A percentile compares a stretch with the other conserved stretches of the same genome.
Conservation (phyloP, 2,797 vertebrate genomes). For the Chaenodraco wilsoni region DNA sequence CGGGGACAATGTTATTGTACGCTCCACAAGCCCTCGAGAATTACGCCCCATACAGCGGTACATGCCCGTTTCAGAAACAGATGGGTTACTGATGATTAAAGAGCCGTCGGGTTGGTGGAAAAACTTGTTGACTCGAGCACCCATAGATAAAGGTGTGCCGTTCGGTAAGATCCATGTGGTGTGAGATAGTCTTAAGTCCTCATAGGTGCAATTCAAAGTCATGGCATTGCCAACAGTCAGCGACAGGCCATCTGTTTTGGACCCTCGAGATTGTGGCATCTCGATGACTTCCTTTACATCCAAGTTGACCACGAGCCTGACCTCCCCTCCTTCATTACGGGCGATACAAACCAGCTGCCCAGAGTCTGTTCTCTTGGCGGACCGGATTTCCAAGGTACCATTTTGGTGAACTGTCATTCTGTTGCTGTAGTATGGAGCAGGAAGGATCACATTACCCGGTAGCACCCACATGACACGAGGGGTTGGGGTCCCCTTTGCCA, state of each 20-base stretch:
- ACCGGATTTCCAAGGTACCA: constrained; percentile 90
- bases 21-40: constrained; percentile 81
- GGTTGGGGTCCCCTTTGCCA: constrained; percentile 85
- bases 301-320: constrained; percentile 85
- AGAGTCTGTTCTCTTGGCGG: constrained; percentile 80
- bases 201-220: constrained; percentile 89
- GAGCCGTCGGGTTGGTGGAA: constrained; percentile 86
- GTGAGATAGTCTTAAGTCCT: constrained; percentile 74
- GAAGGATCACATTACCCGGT: constrained; percentile 89
- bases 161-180: constrained; percentile 89
- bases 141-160: constrained; percentile 82
- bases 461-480: constrained; percentile 90
- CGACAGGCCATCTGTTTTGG: constrained; percentile 78
- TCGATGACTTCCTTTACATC: constrained; percentile 80
- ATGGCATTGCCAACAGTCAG: constrained; percentile 86
- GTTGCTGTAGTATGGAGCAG: constrained; percentile 89
- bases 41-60: constrained; percentile 89
- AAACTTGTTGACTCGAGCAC: constrained; percentile 81
- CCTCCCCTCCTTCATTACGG: constrained; percentile 92
- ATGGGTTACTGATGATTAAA: constrained; percentile 86
- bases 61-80: constrained; percentile 84
- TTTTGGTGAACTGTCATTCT: constrained; percentile 89
- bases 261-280: constrained; percentile 77
- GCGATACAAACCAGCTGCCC: constrained; percentile 88
- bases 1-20: constrained; percentile 83